These are phyloP conservation scores for Halesus radiatus DNA, from an alignment of 1,140 invertebrate genomes.

Conservation along the genomic window DNA sequence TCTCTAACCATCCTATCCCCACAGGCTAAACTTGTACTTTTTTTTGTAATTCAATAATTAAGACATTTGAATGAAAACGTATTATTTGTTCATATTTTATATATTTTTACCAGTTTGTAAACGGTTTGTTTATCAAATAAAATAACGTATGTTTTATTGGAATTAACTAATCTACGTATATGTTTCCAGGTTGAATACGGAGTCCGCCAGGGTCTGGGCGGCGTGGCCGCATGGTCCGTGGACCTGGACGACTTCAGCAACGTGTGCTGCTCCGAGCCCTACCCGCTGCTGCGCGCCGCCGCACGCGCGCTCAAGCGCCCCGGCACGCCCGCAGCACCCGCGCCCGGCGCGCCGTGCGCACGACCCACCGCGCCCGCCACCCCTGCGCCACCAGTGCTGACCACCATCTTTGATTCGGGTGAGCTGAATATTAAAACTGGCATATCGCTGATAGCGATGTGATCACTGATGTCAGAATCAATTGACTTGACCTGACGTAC, in stretches of 20 bases:
- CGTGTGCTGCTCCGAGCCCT: slow-evolving; percentile 82
- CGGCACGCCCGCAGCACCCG: slow-evolving; percentile 67
- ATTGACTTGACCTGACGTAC: too few relatives aligned
- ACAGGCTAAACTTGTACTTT: too few relatives aligned
- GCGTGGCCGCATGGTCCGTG: slow-evolving; percentile 90
- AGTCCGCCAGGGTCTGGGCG: slow-evolving; percentile 78
- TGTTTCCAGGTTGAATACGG: slow-evolving; percentile 78
- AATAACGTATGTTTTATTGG: too few relatives aligned
- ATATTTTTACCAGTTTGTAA: too few relatives aligned
- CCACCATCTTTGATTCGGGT: slow-evolving; percentile 68
- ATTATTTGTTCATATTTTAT: too few relatives aligned
- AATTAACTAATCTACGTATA: too few relatives aligned
- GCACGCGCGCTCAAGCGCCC: slow-evolving; percentile 81
- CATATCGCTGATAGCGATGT: too few relatives aligned
- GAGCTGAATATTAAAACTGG: not conserved
- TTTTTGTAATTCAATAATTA: too few relatives aligned
- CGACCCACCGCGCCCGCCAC: slow-evolving; percentile 78
- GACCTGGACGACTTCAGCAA: slow-evolving; percentile 93
- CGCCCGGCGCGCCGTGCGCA: slow-evolving; percentile 71
- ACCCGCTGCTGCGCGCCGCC: slow-evolving; percentile 81
- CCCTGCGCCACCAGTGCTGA: slow-evolving; percentile 78
- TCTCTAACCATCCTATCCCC: too few relatives aligned
- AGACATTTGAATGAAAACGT: too few relatives aligned
- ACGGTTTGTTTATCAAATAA: too few relatives aligned
- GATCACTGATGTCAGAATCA: too few relatives aligned